A percentile compares a stretch with the other conserved stretches of the same genome.
Conservation (phyloP, 2,888 invertebrate species). For the Scrobipalpa atriplicella region DNA sequence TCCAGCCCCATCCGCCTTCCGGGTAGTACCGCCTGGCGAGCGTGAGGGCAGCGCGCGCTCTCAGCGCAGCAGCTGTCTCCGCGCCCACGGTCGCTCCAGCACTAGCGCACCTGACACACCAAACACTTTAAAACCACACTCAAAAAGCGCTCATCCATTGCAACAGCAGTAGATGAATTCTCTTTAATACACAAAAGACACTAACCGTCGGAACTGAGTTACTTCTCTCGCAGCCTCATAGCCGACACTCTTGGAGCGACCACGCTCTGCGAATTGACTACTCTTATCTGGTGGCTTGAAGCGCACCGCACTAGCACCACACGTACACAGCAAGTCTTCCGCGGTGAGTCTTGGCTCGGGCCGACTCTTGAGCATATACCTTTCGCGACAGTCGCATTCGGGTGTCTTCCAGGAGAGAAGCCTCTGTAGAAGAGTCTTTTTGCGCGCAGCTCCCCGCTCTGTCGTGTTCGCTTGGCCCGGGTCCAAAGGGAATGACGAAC, state of each 20-base stretch:
- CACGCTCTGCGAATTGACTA: conserved; percentile 65
- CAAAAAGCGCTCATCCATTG: conserved; percentile 37
- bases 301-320: conserved; percentile 62
- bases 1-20: conserved; percentile 95
- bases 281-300: conserved; percentile 51
- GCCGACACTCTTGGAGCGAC: conserved; percentile 79
- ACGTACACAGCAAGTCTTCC: conserved; percentile 70
- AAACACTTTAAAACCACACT: conserved; percentile 48
- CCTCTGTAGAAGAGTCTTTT: conserved; percentile 66
- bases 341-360: conserved; percentile 51
- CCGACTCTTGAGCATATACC: conserved; percentile 50
- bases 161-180: conserved; percentile 25
- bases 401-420: conserved; percentile 71
- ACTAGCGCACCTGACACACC: conserved; percentile 77
- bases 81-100: conserved; percentile 73
- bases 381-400: conserved; percentile 68
- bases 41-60: conserved; percentile 84
- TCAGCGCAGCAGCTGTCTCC: conserved; percentile 75
- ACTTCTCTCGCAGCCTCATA: conserved; percentile 76
- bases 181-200: conserved; percentile 24
- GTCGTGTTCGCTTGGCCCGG: conserved; percentile 54
- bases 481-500: conserved; percentile 64
- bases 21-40: conserved; percentile 91
- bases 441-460: conserved; percentile 56
- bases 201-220: conserved; percentile 79